Conservation (phyloP, 92 coral and sea anemone species). For the Siderastrea radians region DNA sequence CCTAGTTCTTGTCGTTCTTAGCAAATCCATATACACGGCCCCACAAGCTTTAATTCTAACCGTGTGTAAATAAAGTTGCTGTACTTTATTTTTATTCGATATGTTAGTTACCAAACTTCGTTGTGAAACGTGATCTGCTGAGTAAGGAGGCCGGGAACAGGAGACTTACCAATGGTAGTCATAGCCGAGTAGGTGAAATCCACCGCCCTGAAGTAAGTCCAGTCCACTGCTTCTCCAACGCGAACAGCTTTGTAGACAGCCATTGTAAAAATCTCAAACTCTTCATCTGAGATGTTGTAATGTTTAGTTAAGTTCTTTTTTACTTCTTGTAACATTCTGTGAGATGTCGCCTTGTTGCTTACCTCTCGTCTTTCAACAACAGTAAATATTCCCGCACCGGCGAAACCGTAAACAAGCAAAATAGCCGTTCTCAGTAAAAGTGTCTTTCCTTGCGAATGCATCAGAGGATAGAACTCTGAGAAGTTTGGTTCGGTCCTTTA, state of each 20-base stretch:
- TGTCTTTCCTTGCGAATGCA: constrained; percentile 37
- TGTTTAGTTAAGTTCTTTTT: constrained; percentile 27
- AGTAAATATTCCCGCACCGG: constrained; percentile 46
- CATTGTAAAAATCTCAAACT: constrained; percentile 20
- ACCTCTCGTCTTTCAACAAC: constrained; percentile 49
- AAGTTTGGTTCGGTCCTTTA: not conserved
- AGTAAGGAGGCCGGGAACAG: no score
- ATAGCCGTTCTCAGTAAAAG: not conserved
- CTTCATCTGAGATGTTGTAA: constrained; percentile 41
- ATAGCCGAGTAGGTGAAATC: constrained; percentile 53
- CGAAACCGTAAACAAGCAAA: constrained; percentile 31
- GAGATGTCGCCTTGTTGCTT: constrained; percentile 24
- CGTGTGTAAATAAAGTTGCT: no score
- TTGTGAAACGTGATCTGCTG: not conserved
- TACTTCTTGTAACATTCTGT: constrained; percentile 38
- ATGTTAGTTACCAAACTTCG: no score
- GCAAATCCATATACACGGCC: no score
- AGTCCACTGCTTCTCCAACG: constrained; percentile 28
- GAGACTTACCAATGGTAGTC: constrained; percentile 65
- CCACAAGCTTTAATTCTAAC: no score
- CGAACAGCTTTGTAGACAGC: constrained; percentile 31
- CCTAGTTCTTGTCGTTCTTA: no score
- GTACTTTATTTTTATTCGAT: no score
- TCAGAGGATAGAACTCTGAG: not conserved
- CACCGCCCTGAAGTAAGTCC: constrained; percentile 58